A percentile compares a stretch with the other conserved stretches of the same genome.
Evolutionary conservation across 2,113 vertebrate species (phyloP).

Genomic region (Fukomys damarensis): DNA sequence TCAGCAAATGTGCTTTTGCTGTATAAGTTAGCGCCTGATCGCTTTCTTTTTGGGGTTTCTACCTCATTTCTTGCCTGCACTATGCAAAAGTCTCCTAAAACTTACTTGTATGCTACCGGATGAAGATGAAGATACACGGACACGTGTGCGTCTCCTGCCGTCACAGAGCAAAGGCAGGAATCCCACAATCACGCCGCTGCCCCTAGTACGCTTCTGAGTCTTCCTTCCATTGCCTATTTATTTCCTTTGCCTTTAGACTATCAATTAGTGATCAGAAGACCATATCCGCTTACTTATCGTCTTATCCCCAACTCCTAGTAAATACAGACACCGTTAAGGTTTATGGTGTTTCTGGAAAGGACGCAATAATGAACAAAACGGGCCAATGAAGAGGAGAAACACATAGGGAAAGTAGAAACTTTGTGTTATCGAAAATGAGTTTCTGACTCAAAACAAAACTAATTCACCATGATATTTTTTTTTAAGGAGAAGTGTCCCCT

Average conservation of each 20-base stretch:
- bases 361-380: not conserved
- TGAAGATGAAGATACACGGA: not conserved
- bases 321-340: not conserved
- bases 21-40: not conserved
- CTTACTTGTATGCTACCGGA: not conserved
- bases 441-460: not conserved
- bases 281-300: not conserved
- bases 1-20: not conserved
- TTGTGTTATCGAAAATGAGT: not conserved
- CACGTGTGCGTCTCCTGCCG: rapidly evolving
- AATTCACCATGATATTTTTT: not conserved
- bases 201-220: not conserved
- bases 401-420: not conserved
- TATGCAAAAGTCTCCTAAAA: not conserved
- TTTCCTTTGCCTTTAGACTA: not conserved
- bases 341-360: not conserved
- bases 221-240: not conserved
- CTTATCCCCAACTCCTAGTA: not conserved
- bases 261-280: not conserved
- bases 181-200: rapidly evolving
- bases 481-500: not conserved
- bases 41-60: not conserved
- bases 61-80: not conserved
- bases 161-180: not conserved
- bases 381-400: not conserved